phyloP scores from a whole-genome alignment of 2,797 vertebrate genomes.

The Caiman crocodilus region DNA sequence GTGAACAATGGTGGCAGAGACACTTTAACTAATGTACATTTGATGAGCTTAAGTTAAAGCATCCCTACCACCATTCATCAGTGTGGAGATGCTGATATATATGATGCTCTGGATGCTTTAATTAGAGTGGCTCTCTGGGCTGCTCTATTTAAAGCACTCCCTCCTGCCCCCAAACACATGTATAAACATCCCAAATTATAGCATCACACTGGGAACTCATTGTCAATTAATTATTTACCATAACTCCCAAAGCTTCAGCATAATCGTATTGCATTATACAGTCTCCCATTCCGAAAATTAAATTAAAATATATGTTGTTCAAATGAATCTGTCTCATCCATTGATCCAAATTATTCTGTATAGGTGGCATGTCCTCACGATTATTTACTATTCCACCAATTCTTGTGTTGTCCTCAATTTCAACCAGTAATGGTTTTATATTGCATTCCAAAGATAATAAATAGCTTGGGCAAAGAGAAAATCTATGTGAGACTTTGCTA shows the following conservation, averaged over 20 bases:
- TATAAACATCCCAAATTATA: not conserved
- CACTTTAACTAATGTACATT: too few relatives aligned
- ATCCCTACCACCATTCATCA: too few relatives aligned
- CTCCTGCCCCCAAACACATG: too few relatives aligned
- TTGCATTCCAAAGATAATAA: not conserved
- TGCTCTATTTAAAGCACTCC: too few relatives aligned
- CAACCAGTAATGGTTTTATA: not conserved
- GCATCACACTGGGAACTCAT: not conserved
- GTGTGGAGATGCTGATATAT: too few relatives aligned
- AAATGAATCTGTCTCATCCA: not conserved
- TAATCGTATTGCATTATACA: not conserved
- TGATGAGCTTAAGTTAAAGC: too few relatives aligned
- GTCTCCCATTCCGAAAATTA: not conserved
- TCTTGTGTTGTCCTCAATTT: not conserved
- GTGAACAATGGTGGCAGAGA: too few relatives aligned
- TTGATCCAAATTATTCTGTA: not conserved
- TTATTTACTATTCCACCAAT: not conserved
- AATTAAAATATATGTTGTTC: not conserved
- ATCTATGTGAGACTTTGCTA: not conserved
- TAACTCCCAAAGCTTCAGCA: not conserved
- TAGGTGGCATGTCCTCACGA: not conserved
- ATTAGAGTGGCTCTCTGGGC: too few relatives aligned
- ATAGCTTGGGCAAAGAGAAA: not conserved
- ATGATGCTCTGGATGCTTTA: too few relatives aligned
- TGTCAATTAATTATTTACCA: not conserved